Evolutionary conservation across 2,797 vertebrate species (phyloP).

Genomic region (Rhynchotus rufescens): DNA sequence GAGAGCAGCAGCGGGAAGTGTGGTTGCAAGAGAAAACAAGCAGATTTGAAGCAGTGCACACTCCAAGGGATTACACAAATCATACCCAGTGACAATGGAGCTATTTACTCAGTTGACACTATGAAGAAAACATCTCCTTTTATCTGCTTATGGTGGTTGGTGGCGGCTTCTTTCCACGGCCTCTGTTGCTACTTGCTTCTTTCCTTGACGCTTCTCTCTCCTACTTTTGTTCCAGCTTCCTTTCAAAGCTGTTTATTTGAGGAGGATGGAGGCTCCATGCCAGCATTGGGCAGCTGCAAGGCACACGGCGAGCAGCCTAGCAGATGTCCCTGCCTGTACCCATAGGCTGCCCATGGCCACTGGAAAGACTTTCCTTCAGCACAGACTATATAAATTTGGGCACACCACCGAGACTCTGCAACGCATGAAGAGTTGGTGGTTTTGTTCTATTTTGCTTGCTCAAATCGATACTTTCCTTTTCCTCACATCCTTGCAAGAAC

Average conservation of each 20-base stretch:
- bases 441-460: not conserved
- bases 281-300: constrained; percentile 12
- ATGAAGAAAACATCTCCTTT: constrained; percentile 60
- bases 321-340: not conserved
- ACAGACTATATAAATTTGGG: not conserved
- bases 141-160: constrained; percentile 44
- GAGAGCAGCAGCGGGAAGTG: constrained; percentile 57
- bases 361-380: not conserved
- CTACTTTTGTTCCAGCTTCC: constrained; percentile 11
- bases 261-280: not conserved
- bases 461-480: not conserved
- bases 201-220: not conserved
- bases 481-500: not conserved
- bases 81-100: constrained; percentile 53
- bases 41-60: constrained; percentile 56
- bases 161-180: not conserved
- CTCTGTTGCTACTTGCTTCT: constrained; percentile 44
- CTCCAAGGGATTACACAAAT: constrained; percentile 63
- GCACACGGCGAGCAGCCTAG: not conserved
- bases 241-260: constrained; percentile 37
- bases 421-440: not conserved
- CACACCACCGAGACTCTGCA: not conserved
- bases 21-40: constrained; percentile 62
- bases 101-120: constrained; percentile 52
- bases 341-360: not conserved